Base-by-base conservation (phyloP, 2,797 vertebrate genomes). In the Knipowitschia caucasica region DNA sequence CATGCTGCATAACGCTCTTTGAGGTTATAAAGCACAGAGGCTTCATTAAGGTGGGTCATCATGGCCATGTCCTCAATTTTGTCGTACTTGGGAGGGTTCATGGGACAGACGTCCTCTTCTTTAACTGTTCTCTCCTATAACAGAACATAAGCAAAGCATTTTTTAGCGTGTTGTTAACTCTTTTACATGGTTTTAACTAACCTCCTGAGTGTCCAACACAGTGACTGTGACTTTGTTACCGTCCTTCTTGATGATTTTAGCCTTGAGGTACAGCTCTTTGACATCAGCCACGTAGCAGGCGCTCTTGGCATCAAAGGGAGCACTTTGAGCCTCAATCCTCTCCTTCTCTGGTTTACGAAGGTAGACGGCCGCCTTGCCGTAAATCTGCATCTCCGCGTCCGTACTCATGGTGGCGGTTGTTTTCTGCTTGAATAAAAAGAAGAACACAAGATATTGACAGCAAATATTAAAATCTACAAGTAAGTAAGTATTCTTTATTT, bases 41-140 rank as follows among this genome's bases (percentile, higher is more conserved):
- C 75, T 46, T 94, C 92, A 0, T 94, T 93, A 59, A 96, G 89
- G 73, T 94, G 93, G 46, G 94, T 95, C 93, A 96, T 94, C 93
- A 95, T 95, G 75, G 92, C 94, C 93, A 95, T 96, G 84, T 96
- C 94, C 89, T 96, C 94, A 0, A 95, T 94, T 62, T 95, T 95
- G 2, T 95, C 93, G 0, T 60, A 95, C 59, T 96, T 96, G 12
- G 94, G 95, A 56, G 95, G 94, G 10, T 95, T 96, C 89, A 89
- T 93, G 17, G 92, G 70, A 34, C 68, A 53, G 24, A 86, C 69
- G 1, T 84, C 80, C 43, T 70, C 39, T 26, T 86, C 82, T 45
- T 85, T 86, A 1, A 85, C 84, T 8, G 80, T 86, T 15, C 82
- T 0, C 0, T 42, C 36, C 74, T 31, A 46, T 75, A 67, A 26